phyloP scores from a whole-genome alignment of 2,888 invertebrate species.

The Pseudanteris insignis region DNA sequence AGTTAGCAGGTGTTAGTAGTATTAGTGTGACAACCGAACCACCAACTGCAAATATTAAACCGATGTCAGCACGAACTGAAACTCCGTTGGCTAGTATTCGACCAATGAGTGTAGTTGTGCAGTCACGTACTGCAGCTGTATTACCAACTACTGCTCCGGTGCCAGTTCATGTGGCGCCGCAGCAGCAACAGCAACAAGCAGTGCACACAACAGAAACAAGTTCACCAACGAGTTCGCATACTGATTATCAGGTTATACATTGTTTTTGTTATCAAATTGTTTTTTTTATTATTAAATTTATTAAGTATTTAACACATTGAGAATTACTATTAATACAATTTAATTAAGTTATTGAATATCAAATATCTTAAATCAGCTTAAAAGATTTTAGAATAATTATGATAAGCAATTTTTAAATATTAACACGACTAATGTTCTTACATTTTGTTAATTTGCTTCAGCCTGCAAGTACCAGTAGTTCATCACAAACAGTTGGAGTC shows the following conservation, averaged over 20 bases:
- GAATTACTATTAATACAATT: no score
- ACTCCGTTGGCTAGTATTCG: conserved; percentile 92
- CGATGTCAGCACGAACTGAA: conserved; percentile 87
- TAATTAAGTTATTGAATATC: no score
- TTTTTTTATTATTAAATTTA: no score
- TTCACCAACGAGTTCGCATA: conserved; percentile 79
- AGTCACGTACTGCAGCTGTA: conserved; percentile 78
- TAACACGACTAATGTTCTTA: no score
- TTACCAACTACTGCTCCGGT: conserved; percentile 77
- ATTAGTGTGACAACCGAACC: conserved; percentile 71
- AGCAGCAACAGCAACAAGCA: conserved; percentile 69
- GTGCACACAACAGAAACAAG: conserved; percentile 69
- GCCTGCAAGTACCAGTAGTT: conserved; percentile 79
- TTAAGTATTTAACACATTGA: no score
- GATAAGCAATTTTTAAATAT: no score
- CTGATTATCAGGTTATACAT: conserved; percentile 75
- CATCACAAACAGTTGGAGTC: conserved; percentile 69
- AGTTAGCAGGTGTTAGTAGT: conserved; percentile 73
- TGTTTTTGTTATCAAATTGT: background rate
- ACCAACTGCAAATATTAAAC: conserved; percentile 92
- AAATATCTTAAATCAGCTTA: no score
- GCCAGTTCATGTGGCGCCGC: conserved; percentile 60
- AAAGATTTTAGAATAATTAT: no score
- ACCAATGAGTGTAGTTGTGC: conserved; percentile 81
- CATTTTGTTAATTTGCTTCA: background rate